Evolutionary conservation across 2,113 vertebrate species (phyloP).

Genomic region (Erythrolamprus reginae): DNA sequence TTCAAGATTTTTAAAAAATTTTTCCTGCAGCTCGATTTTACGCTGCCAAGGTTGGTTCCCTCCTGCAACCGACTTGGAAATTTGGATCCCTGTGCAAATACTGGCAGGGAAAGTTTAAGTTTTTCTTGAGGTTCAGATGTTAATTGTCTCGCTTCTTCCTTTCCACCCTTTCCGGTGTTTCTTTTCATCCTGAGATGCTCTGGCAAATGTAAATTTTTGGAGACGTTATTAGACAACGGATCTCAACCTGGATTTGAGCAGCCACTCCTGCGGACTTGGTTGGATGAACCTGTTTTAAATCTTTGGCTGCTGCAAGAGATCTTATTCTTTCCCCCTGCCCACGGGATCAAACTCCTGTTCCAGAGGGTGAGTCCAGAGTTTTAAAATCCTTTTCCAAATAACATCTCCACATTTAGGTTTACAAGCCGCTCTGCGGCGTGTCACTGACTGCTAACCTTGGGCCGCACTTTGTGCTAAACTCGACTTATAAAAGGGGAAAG

Average conservation of each 20-base stretch:
- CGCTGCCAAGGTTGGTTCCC: too few relatives aligned
- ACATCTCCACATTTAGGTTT: not conserved
- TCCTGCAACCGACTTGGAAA: not conserved
- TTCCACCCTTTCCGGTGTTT: not conserved
- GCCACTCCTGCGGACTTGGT: not conserved
- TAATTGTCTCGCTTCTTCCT: not conserved
- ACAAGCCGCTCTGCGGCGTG: not conserved
- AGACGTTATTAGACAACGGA: not conserved
- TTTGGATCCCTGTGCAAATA: not conserved
- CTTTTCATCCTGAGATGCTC: not conserved
- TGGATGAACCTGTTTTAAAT: not conserved
- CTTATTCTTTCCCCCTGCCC: fast-evolving
- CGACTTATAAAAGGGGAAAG: not conserved
- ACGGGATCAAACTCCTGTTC: slow-evolving; percentile 42
- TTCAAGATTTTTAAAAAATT: not conserved
- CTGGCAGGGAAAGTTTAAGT: not conserved
- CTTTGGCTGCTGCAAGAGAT: not conserved
- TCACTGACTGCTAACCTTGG: not conserved
- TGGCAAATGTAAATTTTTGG: not conserved
- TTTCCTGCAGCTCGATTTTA: not conserved
- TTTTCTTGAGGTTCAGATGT: not conserved
- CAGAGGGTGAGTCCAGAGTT: slow-evolving; percentile 42
- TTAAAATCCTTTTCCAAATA: not conserved
- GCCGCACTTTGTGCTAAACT: fast-evolving
- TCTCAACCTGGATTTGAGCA: not conserved